Evolutionary conservation across 2,797 vertebrate species (phyloP), one percentile per base, ranked within the genome.

Genomic region (Sorex maritimensis): DNA sequence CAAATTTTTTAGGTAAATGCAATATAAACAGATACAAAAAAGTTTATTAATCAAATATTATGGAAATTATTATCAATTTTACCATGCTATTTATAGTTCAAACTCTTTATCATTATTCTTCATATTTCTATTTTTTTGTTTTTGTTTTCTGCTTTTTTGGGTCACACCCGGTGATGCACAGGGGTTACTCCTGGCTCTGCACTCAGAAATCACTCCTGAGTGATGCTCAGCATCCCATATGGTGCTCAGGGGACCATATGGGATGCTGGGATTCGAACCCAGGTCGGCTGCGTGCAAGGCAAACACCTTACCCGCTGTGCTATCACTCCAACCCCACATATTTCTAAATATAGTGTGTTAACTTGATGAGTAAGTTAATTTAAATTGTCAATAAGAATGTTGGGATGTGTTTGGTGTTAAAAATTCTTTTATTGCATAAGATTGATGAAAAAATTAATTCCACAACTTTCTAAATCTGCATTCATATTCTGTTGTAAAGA

Each of bases 71-170:
- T 72, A 68, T 78, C 1, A 77, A 38, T 88, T 88, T 93, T 83
- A 73, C 6, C 6, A 55, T 61, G 88, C 8, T 93, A 1, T 44
- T 92, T 87, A 87, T 11, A 26, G 1, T 81, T 89, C 38, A 95
- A 91, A 88, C 28, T 44, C 55, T 92, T 92, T 95, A 28, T 46
- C 81, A n/a, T 19, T 30, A 87, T 71, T 87, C 11, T 49, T 49
- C 6, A 49, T 49, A 12, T 49, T 49, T 49, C 34, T 34, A 34
- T 34, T 34, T 34, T 34, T 34, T 34, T 34, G 34, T 34, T 34
- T 34, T 34, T 34, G 34, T 34, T 34, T 34, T 34, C 34, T 34
- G 34, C 34, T 34, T 34, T 34, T 34, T 34, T 34, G 34, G 2
- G 34, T 34, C 34, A 34, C 2, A 34, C 34, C 34, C 34, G 34